Percentiles rank a stretch among this genome's conserved stretches.
These are phyloP conservation scores for Chelonus insularis DNA, from an alignment of 1,140 invertebrate genomes.

Conservation along the genomic window DNA sequence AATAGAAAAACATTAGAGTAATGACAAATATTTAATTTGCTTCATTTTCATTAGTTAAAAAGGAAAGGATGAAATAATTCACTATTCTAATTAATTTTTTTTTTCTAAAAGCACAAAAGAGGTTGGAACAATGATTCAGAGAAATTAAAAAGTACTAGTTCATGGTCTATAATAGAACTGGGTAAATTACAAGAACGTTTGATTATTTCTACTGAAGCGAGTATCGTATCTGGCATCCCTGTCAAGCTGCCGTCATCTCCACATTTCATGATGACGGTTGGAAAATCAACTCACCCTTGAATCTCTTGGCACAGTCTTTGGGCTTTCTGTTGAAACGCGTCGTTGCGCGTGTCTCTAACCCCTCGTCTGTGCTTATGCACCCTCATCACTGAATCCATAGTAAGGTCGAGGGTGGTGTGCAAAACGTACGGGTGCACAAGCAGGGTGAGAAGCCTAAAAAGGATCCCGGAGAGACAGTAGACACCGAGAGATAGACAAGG, in stretches of 20 bases:
- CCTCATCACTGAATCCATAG: neutral
- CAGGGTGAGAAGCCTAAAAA: conserved; percentile 14
- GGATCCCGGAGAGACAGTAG: neutral
- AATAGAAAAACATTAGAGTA: too few species aligned
- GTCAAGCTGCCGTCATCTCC: neutral
- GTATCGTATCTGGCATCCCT: neutral
- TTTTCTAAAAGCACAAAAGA: too few species aligned
- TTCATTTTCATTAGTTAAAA: too few species aligned
- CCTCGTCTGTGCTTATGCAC: neutral
- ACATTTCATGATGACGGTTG: neutral
- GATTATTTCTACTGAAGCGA: neutral
- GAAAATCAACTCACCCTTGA: neutral
- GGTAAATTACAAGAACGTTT: too few species aligned
- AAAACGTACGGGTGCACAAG: neutral
- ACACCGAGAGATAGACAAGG: neutral
- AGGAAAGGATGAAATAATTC: too few species aligned
- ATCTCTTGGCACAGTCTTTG: neutral
- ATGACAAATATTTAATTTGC: too few species aligned
- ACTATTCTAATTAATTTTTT: too few species aligned
- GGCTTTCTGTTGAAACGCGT: neutral
- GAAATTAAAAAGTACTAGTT: too few species aligned
- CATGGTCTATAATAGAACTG: too few species aligned
- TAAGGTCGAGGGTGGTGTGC: conserved; percentile 4
- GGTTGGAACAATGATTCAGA: too few species aligned
- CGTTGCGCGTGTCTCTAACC: neutral